phyloP scores from a whole-genome alignment of 2,113 vertebrate genomes.

The Butorides virescens region DNA sequence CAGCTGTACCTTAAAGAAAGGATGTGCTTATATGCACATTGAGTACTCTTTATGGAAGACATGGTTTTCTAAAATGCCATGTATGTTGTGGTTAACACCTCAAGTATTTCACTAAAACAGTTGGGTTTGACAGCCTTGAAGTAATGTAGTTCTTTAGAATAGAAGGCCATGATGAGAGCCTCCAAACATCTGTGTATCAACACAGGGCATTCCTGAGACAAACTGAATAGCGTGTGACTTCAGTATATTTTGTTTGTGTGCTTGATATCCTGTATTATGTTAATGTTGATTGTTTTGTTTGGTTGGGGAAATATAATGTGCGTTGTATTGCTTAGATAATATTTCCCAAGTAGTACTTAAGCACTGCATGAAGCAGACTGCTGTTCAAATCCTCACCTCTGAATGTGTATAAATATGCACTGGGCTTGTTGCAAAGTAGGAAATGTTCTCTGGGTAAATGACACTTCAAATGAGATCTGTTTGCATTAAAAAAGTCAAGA shows the following conservation, averaged over 20 bases:
- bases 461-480: background rate
- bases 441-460: background rate
- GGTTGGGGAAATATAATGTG: background rate
- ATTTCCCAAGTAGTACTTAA: background rate
- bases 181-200: background rate
- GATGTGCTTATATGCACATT: background rate
- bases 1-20: background rate
- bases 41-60: background rate
- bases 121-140: background rate
- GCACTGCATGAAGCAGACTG: background rate
- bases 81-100: background rate
- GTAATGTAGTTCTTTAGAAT: background rate
- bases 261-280: background rate
- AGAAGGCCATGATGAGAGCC: background rate
- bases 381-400: background rate
- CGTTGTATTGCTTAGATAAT: background rate
- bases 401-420: background rate
- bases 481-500: background rate
- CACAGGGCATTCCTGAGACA: background rate
- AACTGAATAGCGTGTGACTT: background rate
- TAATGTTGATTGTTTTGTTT: background rate
- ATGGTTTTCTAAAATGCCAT: background rate
- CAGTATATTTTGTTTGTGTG: background rate
- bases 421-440: background rate
- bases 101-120: background rate